phyloP scores from a whole-genome alignment of 1,140 invertebrate genomes.

The Dryas iulia region DNA sequence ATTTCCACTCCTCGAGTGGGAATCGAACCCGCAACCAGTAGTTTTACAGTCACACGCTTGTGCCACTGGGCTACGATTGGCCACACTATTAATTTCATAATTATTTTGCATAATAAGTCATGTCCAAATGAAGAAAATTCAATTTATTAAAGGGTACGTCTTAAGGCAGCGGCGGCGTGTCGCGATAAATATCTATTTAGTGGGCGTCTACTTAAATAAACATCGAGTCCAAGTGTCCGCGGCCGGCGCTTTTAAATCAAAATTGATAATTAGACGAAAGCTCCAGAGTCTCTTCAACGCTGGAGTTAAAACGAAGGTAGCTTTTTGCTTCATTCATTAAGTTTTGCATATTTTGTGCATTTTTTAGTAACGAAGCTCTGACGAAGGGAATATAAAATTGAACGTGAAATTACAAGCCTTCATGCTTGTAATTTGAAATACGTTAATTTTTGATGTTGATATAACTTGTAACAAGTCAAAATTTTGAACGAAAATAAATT shows the following conservation, averaged over 20 bases:
- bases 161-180: background rate
- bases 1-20: too few species aligned
- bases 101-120: background rate
- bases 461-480: too few species aligned
- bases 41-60: too few species aligned
- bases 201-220: background rate
- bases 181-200: background rate
- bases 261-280: conserved; percentile 17
- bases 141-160: background rate
- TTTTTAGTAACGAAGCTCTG: background rate
- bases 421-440: too few species aligned
- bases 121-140: background rate
- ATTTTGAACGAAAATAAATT: too few species aligned
- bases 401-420: background rate
- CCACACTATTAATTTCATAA: too few species aligned
- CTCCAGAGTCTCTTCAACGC: background rate
- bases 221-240: background rate
- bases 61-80: too few species aligned
- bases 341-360: conserved; percentile 5
- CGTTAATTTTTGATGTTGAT: too few species aligned
- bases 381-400: background rate
- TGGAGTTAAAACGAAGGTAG: background rate
- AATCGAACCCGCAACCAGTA: too few species aligned
- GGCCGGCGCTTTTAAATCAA: conserved; percentile 12
- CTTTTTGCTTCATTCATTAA: conserved; percentile 11